Evolutionary conservation across 2,888 invertebrate species (phyloP), one percentile per base, ranked within the genome.

Genomic region (Protophormia terraenovae): DNA sequence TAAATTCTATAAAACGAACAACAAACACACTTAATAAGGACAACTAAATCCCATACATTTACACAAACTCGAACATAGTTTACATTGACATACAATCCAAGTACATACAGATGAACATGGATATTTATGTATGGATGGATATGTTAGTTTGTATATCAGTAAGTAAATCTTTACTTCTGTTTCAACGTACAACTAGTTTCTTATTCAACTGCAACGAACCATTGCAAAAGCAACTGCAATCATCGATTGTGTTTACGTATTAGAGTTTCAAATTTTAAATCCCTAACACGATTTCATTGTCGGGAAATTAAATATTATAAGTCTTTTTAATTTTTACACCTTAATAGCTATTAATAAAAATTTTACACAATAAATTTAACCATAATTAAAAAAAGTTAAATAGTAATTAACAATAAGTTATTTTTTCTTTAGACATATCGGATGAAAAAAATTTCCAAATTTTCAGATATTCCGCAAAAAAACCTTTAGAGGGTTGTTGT

Each of bases 191-290:
- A 77, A 77, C 55, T 77, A 69, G 72, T 81, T 84, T 84, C 55
- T 66, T 73, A 84, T 84, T 84, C 81, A 81, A 84, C 84, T 84
- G 84, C 84, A 84, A 45, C 73, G 67, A 77, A 77, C 71, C 81
- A 66, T 81, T 71, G 47, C 71, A 75, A 79, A 71, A 76, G 62
- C 80, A 80, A 84, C 80, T 84, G 80, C 80, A 81, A 77, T 81
- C 84, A 73, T 77, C 77, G 81, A 81, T 81, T 84, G 69, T 66
- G 41, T 72, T 45, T 35, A 35, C 35, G 8, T 35, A 35, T 35
- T 4, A n/a, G n/a, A n/a, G n/a, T n/a, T n/a, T n/a, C n/a, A n/a
- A n/a, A n/a, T n/a, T n/a, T n/a, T n/a, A n/a, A n/a, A n/a, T n/a
- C n/a, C n/a, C n/a, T n/a, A n/a, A n/a, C n/a, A n/a, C n/a, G n/a